These are phyloP conservation scores for Hydrozoanthus gracilis DNA, from an alignment of 92 coral and sea anemone genomes.

Conservation along the genomic window DNA sequence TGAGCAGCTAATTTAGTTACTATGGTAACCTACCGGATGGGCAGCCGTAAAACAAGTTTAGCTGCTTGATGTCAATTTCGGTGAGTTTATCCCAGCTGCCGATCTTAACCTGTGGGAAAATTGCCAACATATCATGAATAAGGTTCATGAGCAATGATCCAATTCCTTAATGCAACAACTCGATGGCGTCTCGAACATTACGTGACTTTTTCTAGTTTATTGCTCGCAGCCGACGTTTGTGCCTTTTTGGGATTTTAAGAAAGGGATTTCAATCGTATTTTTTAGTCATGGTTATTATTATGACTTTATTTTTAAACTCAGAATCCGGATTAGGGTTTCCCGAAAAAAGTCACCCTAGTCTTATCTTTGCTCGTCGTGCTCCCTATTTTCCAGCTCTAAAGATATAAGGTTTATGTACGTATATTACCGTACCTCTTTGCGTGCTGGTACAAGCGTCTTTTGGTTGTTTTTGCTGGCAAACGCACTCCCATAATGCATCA, in stretches of 20 bases:
- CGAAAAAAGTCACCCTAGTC: too few species aligned
- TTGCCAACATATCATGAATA: conserved; percentile 4
- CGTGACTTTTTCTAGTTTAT: too few species aligned
- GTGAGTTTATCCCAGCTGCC: conserved; percentile 48
- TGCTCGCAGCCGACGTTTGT: too few species aligned
- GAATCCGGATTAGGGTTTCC: too few species aligned
- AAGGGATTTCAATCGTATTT: too few species aligned
- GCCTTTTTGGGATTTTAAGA: too few species aligned
- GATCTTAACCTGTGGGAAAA: conserved; percentile 4
- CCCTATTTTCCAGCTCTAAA: too few species aligned
- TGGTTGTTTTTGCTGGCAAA: conserved; percentile 53
- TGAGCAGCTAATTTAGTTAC: neutral
- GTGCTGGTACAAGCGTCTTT: conserved; percentile 50
- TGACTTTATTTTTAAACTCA: too few species aligned
- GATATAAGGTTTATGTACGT: neutral
- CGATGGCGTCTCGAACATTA: neutral
- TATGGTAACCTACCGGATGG: conserved; percentile 35
- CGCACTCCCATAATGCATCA: conserved; percentile 52
- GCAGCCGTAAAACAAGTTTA: conserved; percentile 53
- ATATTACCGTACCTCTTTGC: conserved; percentile 24
- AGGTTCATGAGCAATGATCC: neutral
- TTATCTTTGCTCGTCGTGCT: too few species aligned
- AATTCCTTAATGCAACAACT: neutral
- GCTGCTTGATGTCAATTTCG: conserved; percentile 57
- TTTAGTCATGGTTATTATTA: too few species aligned